These are phyloP conservation scores for Crypturellus tataupa DNA, from an alignment of 2,797 vertebrate genomes.

Conservation along the genomic window DNA sequence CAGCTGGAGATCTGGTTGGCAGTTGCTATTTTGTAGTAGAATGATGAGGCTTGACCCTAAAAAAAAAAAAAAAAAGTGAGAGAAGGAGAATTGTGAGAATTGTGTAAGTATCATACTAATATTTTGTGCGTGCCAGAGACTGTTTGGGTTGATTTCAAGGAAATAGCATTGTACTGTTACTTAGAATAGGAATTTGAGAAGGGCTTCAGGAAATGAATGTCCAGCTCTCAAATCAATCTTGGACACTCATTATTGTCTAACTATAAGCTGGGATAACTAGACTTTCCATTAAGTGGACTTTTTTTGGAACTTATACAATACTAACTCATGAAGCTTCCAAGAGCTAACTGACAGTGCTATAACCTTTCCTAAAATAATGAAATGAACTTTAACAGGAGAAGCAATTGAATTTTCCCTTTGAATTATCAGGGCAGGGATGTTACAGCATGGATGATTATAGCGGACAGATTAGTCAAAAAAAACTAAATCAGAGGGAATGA, in stretches of 20 bases:
- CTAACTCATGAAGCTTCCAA: neutral
- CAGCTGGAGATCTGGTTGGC: neutral
- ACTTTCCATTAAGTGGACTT: constrained; percentile 1
- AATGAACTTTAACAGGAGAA: neutral
- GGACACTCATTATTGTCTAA: neutral
- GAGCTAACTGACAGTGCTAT: neutral
- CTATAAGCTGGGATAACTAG: constrained; percentile 34
- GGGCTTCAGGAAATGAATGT: constrained; percentile 30
- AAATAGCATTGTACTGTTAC: neutral
- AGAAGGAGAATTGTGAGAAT: neutral
- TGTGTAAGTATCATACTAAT: neutral
- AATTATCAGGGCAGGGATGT: neutral
- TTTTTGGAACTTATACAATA: neutral
- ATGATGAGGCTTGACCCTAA: neutral
- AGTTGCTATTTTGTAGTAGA: neutral
- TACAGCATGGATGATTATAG: neutral
- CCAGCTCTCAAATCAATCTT: neutral
- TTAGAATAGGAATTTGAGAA: neutral
- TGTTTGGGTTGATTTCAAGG: neutral
- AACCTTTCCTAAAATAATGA: constrained; percentile 40
- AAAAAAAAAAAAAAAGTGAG: neutral
- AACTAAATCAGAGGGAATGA: neutral
- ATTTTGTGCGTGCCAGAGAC: neutral
- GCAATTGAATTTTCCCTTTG: neutral
- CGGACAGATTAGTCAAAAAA: neutral